These are phyloP conservation scores for Papilio demoleus DNA, from an alignment of 2,888 invertebrate species.

Conservation along the genomic window DNA sequence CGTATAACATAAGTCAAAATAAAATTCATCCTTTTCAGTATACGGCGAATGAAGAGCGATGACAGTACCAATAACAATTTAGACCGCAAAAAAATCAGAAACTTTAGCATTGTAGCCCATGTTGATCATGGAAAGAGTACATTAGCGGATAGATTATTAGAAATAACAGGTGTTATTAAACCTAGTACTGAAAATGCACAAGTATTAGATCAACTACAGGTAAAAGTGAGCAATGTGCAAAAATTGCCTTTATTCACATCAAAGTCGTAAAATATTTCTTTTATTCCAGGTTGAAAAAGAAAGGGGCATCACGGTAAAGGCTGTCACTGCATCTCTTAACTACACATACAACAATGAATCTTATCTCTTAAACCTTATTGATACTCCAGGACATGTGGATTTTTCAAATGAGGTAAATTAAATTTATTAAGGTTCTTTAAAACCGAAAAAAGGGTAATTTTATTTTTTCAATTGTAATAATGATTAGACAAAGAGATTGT, in stretches of 20 bases:
- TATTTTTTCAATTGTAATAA: background rate
- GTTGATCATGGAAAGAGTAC: conserved; percentile 99
- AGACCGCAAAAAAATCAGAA: conserved; percentile 86
- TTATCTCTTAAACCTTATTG: conserved; percentile 96
- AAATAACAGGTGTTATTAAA: conserved; percentile 93
- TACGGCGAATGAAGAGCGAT: conserved; percentile 56
- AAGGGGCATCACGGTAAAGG: conserved; percentile 99
- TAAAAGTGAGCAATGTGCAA: no score
- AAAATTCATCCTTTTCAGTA: conserved; percentile 47
- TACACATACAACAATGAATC: conserved; percentile 87
- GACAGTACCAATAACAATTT: conserved; percentile 50
- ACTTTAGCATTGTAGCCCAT: conserved; percentile 99
- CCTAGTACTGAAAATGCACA: conserved; percentile 86
- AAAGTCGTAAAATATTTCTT: no score
- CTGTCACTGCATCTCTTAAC: conserved; percentile 95
- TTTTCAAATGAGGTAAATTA: conserved; percentile 94
- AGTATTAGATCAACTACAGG: conserved; percentile 90
- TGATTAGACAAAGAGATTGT: no score
- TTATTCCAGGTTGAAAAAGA: conserved; percentile 93
- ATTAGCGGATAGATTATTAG: conserved; percentile 96
- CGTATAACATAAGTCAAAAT: background rate
- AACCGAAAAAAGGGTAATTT: background rate
- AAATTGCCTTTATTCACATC: no score
- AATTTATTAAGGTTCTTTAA: background rate
- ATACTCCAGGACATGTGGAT: conserved; percentile 99